Conservation (phyloP, 2,113 vertebrate species). For the Ammodytes dubius region DNA sequence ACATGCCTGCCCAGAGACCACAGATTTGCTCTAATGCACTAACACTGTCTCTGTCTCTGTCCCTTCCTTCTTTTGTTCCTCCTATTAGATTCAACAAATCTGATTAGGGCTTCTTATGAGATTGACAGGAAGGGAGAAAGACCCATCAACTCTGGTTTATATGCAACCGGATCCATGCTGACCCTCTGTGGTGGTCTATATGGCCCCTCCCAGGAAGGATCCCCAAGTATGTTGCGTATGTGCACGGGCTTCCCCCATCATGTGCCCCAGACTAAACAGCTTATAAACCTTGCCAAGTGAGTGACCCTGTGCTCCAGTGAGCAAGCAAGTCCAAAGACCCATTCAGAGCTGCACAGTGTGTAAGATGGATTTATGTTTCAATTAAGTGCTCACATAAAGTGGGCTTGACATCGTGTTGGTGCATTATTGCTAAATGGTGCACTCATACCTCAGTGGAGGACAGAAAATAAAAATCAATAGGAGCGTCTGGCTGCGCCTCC, state of each 20-base stretch:
- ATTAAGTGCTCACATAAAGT: slow-evolving; percentile 55
- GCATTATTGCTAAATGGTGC: slow-evolving; percentile 45
- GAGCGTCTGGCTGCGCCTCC: slow-evolving; percentile 55
- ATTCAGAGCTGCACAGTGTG: slow-evolving; percentile 16
- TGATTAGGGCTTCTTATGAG: slow-evolving; percentile 36
- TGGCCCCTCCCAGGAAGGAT: slow-evolving; percentile 50
- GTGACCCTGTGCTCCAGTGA: slow-evolving; percentile 35
- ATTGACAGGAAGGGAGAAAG: slow-evolving; percentile 27
- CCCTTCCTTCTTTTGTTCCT: slow-evolving; percentile 54
- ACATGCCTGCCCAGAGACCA: slow-evolving; percentile 22
- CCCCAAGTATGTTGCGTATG: slow-evolving; percentile 58
- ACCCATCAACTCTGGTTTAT: slow-evolving; percentile 14
- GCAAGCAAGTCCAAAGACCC: slow-evolving; percentile 29
- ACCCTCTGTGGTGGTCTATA: slow-evolving; percentile 13
- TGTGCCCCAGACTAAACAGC: slow-evolving; percentile 47
- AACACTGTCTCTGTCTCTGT: slow-evolving; percentile 25
- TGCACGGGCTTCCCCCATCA: slow-evolving; percentile 64
- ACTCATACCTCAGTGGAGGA: slow-evolving; percentile 46
- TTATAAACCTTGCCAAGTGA: slow-evolving; percentile 56
- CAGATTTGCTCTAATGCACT: slow-evolving; percentile 43
- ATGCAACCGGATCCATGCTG: slow-evolving; percentile 25
- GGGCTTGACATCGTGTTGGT: slow-evolving; percentile 49
- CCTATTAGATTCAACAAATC: slow-evolving; percentile 58
- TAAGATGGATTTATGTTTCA: slow-evolving; percentile 46
- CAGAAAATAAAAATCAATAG: slow-evolving; percentile 63